Evolutionary conservation across 1,140 invertebrate species (phyloP).

Genomic region (Ceratosolen fusciceps): DNA sequence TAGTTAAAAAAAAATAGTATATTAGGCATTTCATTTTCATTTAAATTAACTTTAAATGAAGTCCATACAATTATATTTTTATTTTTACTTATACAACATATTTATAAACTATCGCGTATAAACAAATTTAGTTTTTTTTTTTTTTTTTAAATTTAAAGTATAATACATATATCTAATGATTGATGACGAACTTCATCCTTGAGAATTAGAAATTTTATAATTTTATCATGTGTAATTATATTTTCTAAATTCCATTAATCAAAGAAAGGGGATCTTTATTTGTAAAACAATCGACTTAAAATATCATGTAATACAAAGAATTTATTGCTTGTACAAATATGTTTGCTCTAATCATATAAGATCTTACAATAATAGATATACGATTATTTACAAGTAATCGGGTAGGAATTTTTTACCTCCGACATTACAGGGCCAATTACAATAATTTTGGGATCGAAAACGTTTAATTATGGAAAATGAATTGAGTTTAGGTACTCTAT

Average conservation of each 20-base stretch:
- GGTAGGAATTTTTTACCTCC: conserved; percentile 20
- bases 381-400: conserved; percentile 41
- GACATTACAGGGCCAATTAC: conserved; percentile 27
- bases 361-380: background rate
- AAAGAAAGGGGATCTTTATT: background rate
- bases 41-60: too few relatives aligned
- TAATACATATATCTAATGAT: too few relatives aligned
- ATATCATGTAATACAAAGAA: conserved; percentile 23
- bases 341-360: conserved; percentile 14
- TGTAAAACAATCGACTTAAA: background rate
- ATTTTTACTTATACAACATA: too few relatives aligned
- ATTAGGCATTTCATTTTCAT: too few relatives aligned
- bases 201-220: too few relatives aligned
- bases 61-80: too few relatives aligned
- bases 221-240: background rate
- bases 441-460: conserved; percentile 1
- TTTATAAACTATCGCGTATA: too few relatives aligned
- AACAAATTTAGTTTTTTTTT: too few relatives aligned
- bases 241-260: background rate
- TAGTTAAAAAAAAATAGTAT: too few relatives aligned
- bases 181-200: too few relatives aligned
- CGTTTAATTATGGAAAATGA: conserved; percentile 12
- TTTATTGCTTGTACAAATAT: conserved; percentile 34
- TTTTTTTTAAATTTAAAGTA: too few relatives aligned
- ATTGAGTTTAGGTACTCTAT: background rate